Evolutionary conservation across 2,888 invertebrate species (phyloP).

Genomic region (Cheilosia impressa): DNA sequence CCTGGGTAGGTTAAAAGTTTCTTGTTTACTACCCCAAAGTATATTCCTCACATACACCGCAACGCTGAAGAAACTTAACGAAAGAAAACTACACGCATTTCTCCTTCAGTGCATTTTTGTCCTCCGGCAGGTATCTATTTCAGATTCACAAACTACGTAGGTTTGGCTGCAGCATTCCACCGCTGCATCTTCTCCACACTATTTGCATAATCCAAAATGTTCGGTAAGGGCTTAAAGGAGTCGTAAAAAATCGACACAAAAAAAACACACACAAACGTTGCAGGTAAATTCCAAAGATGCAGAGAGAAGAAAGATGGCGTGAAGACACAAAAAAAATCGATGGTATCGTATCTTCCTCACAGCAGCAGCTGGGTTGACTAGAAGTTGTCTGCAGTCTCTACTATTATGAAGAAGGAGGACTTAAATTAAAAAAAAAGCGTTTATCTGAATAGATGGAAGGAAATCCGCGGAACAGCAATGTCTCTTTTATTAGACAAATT

Average conservation of each 20-base stretch:
- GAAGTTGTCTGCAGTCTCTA: not conserved
- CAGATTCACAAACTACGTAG: constrained; percentile 49
- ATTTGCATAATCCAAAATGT: constrained; percentile 74
- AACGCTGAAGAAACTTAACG: constrained; percentile 29
- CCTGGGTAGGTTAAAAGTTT: constrained; percentile 42
- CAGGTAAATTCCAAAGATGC: constrained; percentile 42
- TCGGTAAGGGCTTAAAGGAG: constrained; percentile 51
- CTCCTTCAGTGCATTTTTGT: constrained; percentile 25
- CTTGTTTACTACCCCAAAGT: constrained; percentile 54
- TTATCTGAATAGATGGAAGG: constrained; percentile 17
- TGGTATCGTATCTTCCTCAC: constrained; percentile 45
- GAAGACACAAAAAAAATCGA: constrained; percentile 49
- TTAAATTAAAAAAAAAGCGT: constrained; percentile 46
- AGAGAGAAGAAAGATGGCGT: not conserved
- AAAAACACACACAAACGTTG: not conserved
- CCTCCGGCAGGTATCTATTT: constrained; percentile 47
- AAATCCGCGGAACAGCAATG: not conserved
- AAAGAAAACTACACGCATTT: constrained; percentile 57
- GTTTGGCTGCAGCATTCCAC: constrained; percentile 10
- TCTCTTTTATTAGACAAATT: constrained; percentile 37
- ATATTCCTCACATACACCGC: constrained; percentile 5
- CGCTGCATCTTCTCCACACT: constrained; percentile 10
- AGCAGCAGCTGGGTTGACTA: constrained; percentile 30
- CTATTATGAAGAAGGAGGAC: constrained; percentile 46
- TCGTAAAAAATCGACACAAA: constrained; percentile 41